Evolutionary conservation across 2,797 vertebrate genomes (phyloP).

Genomic region (Crax fasciolata): DNA sequence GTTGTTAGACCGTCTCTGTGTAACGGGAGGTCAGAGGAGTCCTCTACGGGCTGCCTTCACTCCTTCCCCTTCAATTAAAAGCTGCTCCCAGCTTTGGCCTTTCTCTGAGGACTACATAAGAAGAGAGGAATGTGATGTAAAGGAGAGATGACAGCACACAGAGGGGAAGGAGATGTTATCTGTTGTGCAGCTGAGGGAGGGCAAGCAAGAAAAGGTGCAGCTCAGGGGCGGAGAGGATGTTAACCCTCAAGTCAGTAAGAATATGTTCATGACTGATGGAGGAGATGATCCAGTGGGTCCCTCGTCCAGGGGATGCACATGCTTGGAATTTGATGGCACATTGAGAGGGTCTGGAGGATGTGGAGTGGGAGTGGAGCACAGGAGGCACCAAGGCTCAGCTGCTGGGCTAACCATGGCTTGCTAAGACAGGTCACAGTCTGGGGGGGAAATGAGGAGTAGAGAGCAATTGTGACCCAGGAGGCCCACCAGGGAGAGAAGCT

Average conservation of each 20-base stretch:
- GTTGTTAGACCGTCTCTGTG: neutral
- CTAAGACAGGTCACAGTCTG: neutral
- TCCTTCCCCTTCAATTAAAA: neutral
- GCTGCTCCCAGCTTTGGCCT: neutral
- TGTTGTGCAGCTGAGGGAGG: neutral
- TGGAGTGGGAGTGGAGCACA: neutral
- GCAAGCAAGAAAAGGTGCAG: neutral
- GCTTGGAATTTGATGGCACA: neutral
- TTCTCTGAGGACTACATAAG: neutral
- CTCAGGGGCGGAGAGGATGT: neutral
- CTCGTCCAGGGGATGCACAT: neutral
- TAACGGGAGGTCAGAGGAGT: neutral
- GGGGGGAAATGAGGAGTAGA: neutral
- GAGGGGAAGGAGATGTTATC: neutral
- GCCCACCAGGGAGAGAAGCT: neutral
- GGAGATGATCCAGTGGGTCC: neutral
- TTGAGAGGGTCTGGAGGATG: neutral
- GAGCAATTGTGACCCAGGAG: neutral
- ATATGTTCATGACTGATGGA: neutral
- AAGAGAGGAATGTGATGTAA: neutral
- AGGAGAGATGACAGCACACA: neutral
- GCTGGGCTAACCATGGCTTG: neutral
- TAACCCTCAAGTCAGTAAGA: neutral
- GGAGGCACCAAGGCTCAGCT: neutral
- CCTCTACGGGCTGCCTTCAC: neutral